Conservation (phyloP, 2,888 invertebrate genomes). For the Agrochola lota region DNA sequence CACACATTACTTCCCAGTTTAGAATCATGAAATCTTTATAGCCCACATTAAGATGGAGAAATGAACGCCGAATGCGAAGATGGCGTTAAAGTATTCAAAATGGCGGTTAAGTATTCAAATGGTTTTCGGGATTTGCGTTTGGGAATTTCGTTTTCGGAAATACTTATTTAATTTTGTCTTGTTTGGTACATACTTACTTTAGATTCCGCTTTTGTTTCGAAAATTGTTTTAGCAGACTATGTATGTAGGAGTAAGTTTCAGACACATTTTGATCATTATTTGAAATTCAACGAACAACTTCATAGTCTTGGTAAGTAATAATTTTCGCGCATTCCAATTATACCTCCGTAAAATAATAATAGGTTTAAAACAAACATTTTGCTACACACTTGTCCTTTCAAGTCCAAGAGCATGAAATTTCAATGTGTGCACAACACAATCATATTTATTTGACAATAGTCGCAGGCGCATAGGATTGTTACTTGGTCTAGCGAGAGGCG, state of each 20-base stretch:
- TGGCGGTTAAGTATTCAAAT: conserved; percentile 14
- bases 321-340: not conserved
- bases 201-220: not conserved
- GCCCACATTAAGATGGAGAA: conserved; percentile 32
- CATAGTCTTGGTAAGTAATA: not conserved
- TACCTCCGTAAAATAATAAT: not conserved
- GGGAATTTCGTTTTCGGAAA: not conserved
- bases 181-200: not conserved
- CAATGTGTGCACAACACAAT: conserved; percentile 9
- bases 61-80: conserved; percentile 16
- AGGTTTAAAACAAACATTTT: not conserved
- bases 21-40: conserved; percentile 53
- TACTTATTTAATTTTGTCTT: not conserved
- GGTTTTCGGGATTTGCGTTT: not conserved
- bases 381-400: conserved; percentile 10
- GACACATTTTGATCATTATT: not conserved
- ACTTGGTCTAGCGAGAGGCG: conserved; percentile 58
- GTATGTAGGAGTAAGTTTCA: no score
- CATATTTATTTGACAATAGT: conserved; percentile 24
- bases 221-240: not conserved
- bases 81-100: conserved; percentile 32
- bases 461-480: conserved; percentile 17
- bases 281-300: not conserved
- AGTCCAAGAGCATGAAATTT: conserved; percentile 21
- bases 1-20: conserved; percentile 41